Evolutionary conservation across 2,888 invertebrate genomes (phyloP).

Genomic region (Drosophila nr. perissopoda): DNA sequence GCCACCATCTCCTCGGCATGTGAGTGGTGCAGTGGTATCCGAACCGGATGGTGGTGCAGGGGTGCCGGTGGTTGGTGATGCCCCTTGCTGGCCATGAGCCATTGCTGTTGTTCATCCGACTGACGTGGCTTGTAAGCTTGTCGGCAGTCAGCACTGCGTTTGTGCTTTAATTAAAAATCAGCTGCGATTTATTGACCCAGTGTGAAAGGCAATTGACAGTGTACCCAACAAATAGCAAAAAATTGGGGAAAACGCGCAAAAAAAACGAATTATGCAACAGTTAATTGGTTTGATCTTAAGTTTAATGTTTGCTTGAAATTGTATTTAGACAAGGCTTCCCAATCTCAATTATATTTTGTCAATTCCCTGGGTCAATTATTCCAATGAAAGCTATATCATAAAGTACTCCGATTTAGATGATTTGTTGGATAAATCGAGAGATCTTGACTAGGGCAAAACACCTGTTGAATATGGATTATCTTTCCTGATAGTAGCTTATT

Average conservation of each 20-base stretch:
- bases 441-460: too few relatives aligned
- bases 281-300: not conserved
- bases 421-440: too few relatives aligned
- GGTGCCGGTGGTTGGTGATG: not conserved
- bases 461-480: too few relatives aligned
- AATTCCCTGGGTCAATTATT: too few relatives aligned
- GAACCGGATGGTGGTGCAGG: not conserved
- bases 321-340: not conserved
- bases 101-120: constrained; percentile 46
- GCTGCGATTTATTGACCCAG: constrained; percentile 59
- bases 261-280: not conserved
- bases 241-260: not conserved
- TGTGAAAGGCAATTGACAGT: constrained; percentile 64
- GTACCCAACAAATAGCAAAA: constrained; percentile 40
- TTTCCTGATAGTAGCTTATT: too few relatives aligned
- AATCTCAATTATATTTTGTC: too few relatives aligned
- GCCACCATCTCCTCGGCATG: constrained; percentile 19
- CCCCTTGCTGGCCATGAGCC: constrained; percentile 10
- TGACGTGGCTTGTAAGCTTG: constrained; percentile 51
- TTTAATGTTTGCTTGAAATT: not conserved
- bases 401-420: too few relatives aligned
- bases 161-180: constrained; percentile 70
- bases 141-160: constrained; percentile 53
- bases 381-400: too few relatives aligned
- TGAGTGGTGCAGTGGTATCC: constrained; percentile 11